Evolutionary conservation across 37 sponge, comb jelly and placozoan species (phyloP), one percentile per base, ranked within the genome.

Genomic region (Halichondria panicea): DNA sequence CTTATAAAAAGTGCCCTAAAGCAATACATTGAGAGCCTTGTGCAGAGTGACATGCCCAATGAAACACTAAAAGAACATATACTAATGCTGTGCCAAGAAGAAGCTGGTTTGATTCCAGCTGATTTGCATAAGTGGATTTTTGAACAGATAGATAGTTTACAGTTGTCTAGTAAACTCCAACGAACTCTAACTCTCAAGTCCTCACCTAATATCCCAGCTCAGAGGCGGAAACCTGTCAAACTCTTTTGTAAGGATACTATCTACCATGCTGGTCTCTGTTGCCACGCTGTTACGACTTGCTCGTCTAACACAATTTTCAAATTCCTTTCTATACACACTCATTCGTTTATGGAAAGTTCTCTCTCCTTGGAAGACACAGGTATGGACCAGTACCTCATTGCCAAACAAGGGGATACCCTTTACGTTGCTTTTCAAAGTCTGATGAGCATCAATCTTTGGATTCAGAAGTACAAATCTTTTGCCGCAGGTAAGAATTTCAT

Each of bases 361-460:
- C 38, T 64, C 38, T 64, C 65, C 35, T 7, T 28, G 7, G 18
- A 33, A 9, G 38, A 33, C 9, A 8, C 30, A 36, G 65, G 27
- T 25, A 59, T 64, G 19, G 30, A 8, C 4, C 65, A 18, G 35
- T 64, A 64, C 19, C 65, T 64, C 7, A 64, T 64, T 8, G 65
- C 65, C 21, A 64, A 33, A 64, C 36, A 64, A 9, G 11, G 9
- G 4, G 19, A 35, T 35, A 33, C 38, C 5, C 5, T 64, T 6
- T 64, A 64, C 19, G 65, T 64, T 31, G 65, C 65, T 7, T 64
- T 64, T 64, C 65, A 25, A 59, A 59, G 61, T 22, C 7, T 24
- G 22, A 12, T 25, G 8, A 8, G 7, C 8, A 5, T 64, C 12
- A 28, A 22, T 5, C 5, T 18, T 9, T 64, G 65, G 65, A 31